Conservation (phyloP, 2,888 invertebrate genomes). For the Atethmia centrago region DNA sequence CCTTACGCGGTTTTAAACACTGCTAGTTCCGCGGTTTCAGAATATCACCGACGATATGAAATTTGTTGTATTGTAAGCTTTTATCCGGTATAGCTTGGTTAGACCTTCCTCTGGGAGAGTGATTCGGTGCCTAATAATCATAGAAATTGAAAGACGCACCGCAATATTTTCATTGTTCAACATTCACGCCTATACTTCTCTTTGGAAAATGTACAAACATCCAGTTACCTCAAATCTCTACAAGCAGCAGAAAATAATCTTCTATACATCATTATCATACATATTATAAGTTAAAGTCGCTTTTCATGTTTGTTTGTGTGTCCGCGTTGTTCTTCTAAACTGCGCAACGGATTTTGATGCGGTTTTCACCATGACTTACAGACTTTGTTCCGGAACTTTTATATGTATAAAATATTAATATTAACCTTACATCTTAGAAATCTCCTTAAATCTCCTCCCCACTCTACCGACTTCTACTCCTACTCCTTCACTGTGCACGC, state of each 20-base stretch:
- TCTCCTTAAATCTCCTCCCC: no score
- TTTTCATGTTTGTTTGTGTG: no score
- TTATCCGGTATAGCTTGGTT: background rate
- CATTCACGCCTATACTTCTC: background rate
- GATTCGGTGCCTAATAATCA: background rate
- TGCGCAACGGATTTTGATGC: background rate
- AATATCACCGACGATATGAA: no score
- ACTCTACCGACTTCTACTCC: no score
- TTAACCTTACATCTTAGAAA: background rate
- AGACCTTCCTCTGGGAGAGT: background rate
- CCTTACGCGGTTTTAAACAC: no score
- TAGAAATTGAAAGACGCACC: background rate
- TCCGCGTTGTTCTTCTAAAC: no score
- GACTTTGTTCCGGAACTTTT: background rate
- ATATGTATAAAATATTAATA: background rate
- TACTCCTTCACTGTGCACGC: no score
- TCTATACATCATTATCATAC: background rate
- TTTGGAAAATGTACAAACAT: background rate
- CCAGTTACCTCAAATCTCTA: background rate
- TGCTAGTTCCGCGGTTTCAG: no score
- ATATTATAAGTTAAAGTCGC: background rate
- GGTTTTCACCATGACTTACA: background rate
- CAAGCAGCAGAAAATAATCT: background rate
- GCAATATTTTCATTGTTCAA: background rate
- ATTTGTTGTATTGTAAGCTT: slow-evolving; percentile 4